Evolutionary conservation across 2,888 invertebrate genomes (phyloP), one percentile per base, ranked within the genome.

Genomic region (Notodonta ziczac): DNA sequence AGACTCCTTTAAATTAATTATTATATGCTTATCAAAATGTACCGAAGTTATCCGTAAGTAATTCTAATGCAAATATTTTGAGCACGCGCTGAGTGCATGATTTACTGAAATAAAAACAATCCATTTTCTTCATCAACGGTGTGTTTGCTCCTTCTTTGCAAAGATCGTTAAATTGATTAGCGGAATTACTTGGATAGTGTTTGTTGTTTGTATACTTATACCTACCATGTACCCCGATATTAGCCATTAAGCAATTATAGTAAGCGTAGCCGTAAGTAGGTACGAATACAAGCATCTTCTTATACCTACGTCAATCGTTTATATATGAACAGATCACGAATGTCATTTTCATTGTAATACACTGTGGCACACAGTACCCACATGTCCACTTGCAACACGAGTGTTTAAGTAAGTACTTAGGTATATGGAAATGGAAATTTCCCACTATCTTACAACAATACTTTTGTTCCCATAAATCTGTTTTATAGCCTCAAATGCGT

Each of bases 41-140:
- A 46, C 46, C 13, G 2, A 6, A 46, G 6, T 46, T n/a, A 46
- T n/a, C 46, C 46, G 46, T 46, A 46, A 46, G 13, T 46, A 13
- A 13, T n/a, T n/a, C n/a, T n/a, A n/a, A 46, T 5, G 16, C 3
- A 50, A 50, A 78, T 70, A 76, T 72, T 69, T 13, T 67, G 53
- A 69, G 53, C 83, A 83, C 76, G 78, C 72, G 76, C 69, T 51
- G 50, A 58, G 55, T 57, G 62, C 77, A 73, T 81, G 80, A 62
- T 71, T 64, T 56, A 60, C 65, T 72, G 63, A 67, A 67, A 69
- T 61, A 66, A 71, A 67, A 65, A 64, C 64, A 70, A 65, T 70
- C 51, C 56, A 67, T 61, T 75, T 70, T 62, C 59, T 62, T 66
- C 61, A 59, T 66, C 39, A 61, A 59, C 59, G 12, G 50, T 24